Evolutionary conservation across 2,113 vertebrate species (phyloP).

Genomic region (Emydura subglobosa): DNA sequence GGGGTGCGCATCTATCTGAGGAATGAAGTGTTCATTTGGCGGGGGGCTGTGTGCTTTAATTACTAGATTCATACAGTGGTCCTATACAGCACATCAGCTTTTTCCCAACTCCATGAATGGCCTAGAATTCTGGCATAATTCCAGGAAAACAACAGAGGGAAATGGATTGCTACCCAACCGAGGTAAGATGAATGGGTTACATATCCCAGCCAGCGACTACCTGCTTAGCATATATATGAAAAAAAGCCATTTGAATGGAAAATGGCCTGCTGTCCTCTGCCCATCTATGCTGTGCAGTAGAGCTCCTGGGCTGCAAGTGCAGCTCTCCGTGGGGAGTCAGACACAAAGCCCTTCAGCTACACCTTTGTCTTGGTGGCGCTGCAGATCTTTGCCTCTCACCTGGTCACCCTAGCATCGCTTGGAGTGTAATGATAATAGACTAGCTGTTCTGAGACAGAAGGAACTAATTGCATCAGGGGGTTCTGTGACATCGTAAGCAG

Average conservation of each 20-base stretch:
- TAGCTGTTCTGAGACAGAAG: not conserved
- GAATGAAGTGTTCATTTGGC: not conserved
- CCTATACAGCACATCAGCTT: not conserved
- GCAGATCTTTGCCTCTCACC: not conserved
- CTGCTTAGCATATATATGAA: slow-evolving; percentile 41
- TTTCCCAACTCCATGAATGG: not conserved
- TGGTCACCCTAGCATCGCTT: fast-evolving
- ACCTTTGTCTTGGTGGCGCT: not conserved
- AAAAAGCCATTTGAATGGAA: not conserved
- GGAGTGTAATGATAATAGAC: not conserved
- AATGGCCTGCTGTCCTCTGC: not conserved
- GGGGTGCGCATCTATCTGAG: fast-evolving
- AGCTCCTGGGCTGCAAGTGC: fast-evolving
- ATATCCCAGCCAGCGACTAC: not conserved
- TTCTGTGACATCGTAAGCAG: not conserved
- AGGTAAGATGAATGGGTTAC: not conserved
- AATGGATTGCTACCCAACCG: not conserved
- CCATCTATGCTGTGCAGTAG: not conserved
- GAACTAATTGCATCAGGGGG: not conserved
- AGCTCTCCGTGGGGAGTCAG: not conserved
- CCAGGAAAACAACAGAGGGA: not conserved
- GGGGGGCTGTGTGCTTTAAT: not conserved
- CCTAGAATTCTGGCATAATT: slow-evolving; percentile 10
- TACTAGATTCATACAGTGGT: not conserved
- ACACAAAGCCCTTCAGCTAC: not conserved